phyloP scores from a whole-genome alignment of 2,888 invertebrate species.

The Linyphia triangularis region DNA sequence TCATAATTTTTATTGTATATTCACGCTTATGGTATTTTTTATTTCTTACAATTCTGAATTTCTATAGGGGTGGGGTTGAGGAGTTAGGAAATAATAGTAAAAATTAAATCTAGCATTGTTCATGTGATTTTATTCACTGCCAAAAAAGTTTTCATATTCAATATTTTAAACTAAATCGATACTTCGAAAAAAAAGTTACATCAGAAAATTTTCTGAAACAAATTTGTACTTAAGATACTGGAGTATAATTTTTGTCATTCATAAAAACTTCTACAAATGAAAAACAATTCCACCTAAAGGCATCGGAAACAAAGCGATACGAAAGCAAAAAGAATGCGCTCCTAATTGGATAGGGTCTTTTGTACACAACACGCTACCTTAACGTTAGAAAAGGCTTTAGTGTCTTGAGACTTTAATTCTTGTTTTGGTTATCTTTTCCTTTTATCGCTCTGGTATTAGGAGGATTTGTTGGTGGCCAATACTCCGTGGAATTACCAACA shows the following conservation, averaged over 20 bases:
- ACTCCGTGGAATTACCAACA: constrained; percentile 20
- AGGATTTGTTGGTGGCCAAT: constrained; percentile 50
- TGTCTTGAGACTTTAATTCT: constrained; percentile 60
- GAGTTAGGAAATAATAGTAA: too few species aligned
- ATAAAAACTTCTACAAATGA: not conserved
- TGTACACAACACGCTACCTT: constrained; percentile 11
- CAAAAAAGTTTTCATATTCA: too few species aligned
- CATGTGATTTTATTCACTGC: too few species aligned
- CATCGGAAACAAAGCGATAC: not conserved
- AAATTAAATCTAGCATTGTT: too few species aligned
- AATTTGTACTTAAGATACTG: not conserved
- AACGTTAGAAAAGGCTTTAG: constrained; percentile 27
- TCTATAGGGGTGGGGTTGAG: too few species aligned
- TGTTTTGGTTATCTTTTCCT: constrained; percentile 61
- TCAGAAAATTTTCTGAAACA: too few species aligned
- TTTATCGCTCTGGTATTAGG: constrained; percentile 54
- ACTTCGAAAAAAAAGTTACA: too few species aligned
- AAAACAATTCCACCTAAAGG: not conserved
- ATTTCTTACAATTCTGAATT: too few species aligned
- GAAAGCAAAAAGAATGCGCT: constrained; percentile 9
- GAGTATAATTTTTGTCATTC: not conserved
- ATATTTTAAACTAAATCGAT: too few species aligned
- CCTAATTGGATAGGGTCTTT: constrained; percentile 44
- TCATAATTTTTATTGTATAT: too few species aligned
- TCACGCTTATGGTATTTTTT: too few species aligned